These are phyloP conservation scores for Nyctibius grandis DNA, from an alignment of 2,797 vertebrate species.

Conservation along the genomic window DNA sequence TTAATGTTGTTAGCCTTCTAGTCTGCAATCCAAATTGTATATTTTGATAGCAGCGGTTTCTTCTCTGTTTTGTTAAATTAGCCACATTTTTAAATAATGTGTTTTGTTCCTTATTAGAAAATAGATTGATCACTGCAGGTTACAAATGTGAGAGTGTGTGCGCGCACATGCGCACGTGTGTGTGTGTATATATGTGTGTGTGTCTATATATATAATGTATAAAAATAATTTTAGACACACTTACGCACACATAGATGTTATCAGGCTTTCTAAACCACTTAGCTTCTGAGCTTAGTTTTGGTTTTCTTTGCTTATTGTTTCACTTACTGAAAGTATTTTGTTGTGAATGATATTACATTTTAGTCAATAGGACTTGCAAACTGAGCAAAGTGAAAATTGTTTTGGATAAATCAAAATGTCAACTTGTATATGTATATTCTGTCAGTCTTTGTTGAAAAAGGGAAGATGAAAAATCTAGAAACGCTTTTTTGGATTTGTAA, in stretches of 20 bases:
- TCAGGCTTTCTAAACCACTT: slow-evolving; percentile 71
- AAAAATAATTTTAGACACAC: slow-evolving; percentile 25
- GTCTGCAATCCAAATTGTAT: slow-evolving; percentile 84
- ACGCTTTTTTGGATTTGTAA: slow-evolving; percentile 63
- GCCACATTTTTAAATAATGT: slow-evolving; percentile 72
- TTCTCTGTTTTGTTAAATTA: slow-evolving; percentile 78
- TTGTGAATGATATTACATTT: slow-evolving; percentile 71
- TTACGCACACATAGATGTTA: slow-evolving; percentile 54
- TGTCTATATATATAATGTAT: slow-evolving; percentile 47
- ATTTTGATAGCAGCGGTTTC: slow-evolving; percentile 83
- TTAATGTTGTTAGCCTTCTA: slow-evolving; percentile 81
- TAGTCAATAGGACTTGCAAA: slow-evolving; percentile 68
- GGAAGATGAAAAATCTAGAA: slow-evolving; percentile 72
- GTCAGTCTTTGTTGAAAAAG: slow-evolving; percentile 72
- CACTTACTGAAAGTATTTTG: slow-evolving; percentile 68
- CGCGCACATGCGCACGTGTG: not conserved
- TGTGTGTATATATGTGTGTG: not conserved
- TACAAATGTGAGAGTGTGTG: slow-evolving; percentile 47
- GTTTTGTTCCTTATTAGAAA: slow-evolving; percentile 72
- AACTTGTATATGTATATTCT: slow-evolving; percentile 71
- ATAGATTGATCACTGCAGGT: slow-evolving; percentile 65
- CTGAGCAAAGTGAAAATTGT: slow-evolving; percentile 70
- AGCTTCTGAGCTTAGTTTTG: slow-evolving; percentile 72
- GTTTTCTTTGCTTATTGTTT: slow-evolving; percentile 75
- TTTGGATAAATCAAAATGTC: slow-evolving; percentile 69